phyloP scores from a whole-genome alignment of 2,113 vertebrate species.

The Anthoscopus minutus region DNA sequence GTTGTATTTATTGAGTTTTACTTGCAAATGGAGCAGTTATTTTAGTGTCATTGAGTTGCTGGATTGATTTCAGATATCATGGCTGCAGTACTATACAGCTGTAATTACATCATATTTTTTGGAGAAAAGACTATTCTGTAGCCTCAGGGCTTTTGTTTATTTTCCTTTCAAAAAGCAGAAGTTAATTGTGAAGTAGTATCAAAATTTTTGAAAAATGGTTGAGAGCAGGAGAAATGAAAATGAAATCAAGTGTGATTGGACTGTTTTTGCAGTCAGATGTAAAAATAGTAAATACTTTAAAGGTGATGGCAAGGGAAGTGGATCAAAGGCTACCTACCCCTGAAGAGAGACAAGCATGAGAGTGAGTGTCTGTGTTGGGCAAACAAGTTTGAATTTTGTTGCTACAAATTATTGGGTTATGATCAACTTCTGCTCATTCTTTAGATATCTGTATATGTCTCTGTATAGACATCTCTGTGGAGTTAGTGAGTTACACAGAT shows the following conservation, averaged over 20 bases:
- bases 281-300: background rate
- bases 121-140: background rate
- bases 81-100: background rate
- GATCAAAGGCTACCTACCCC: background rate
- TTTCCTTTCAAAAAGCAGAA: background rate
- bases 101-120: background rate
- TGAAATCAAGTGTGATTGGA: background rate
- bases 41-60: background rate
- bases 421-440: background rate
- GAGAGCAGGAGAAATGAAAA: background rate
- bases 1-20: background rate
- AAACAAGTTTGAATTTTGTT: background rate
- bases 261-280: background rate
- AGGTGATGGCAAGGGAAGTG: background rate
- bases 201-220: background rate
- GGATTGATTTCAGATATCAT: background rate
- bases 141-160: background rate
- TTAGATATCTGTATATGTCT: background rate
- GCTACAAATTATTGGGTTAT: background rate
- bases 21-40: background rate
- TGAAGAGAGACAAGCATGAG: background rate
- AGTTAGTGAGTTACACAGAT: background rate
- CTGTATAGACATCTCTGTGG: background rate
- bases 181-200: background rate
- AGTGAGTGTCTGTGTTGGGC: background rate